phyloP scores from a whole-genome alignment of 2,113 vertebrate species.

The Petrocephalus zakoni region DNA sequence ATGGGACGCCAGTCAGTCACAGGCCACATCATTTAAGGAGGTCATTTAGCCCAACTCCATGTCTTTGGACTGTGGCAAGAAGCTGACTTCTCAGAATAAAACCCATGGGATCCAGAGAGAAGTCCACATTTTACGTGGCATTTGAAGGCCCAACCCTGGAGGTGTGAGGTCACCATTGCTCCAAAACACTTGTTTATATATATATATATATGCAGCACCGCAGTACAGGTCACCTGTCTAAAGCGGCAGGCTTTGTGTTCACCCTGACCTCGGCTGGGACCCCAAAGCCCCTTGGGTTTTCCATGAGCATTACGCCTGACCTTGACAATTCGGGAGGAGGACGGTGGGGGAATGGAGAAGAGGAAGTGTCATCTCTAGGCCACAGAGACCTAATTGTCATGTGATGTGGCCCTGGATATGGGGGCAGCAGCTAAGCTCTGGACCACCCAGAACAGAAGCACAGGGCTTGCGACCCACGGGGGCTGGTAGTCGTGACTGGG shows the following conservation, averaged over 20 bases:
- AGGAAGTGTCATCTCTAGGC: neutral
- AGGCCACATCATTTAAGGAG: neutral
- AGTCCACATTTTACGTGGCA: neutral
- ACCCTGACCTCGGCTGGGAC: neutral
- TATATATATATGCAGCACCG: neutral
- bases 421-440: neutral
- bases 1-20: neutral
- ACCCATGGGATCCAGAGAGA: neutral
- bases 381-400: neutral
- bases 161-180: neutral
- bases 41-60: neutral
- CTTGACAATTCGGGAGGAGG: neutral
- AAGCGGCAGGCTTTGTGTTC: neutral
- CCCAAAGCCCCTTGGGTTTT: neutral
- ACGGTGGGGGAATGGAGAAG: neutral
- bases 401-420: neutral
- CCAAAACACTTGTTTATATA: neutral
- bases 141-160: neutral
- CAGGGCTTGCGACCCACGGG: neutral
- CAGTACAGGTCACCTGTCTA: neutral
- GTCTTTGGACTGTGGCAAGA: neutral
- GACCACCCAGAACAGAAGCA: neutral
- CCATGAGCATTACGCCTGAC: neutral
- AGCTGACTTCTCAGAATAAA: neutral
- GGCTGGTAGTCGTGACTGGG: neutral